Conservation (phyloP, 2,113 vertebrate species). For the Serinus canaria region DNA sequence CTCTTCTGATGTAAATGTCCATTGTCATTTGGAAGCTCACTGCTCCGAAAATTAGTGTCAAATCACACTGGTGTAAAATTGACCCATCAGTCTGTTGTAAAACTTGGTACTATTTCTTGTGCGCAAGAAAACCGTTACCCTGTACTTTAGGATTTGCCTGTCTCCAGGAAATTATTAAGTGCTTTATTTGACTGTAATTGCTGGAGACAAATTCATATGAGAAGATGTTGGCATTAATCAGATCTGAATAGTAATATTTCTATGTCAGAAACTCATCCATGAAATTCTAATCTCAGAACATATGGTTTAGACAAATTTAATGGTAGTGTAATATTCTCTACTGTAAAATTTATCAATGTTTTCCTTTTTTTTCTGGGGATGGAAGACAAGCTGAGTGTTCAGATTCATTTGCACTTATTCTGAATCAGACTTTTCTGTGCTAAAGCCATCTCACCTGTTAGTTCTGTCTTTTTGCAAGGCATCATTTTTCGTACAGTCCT, state of each 20-base stretch:
- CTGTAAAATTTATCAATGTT: not conserved
- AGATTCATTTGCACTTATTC: not conserved
- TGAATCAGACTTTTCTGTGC: not conserved
- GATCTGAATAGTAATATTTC: not conserved
- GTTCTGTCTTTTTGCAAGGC: not conserved
- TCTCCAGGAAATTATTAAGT: not conserved
- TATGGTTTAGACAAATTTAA: not conserved
- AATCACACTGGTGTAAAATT: not conserved
- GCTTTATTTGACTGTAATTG: not conserved
- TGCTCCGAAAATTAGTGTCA: not conserved
- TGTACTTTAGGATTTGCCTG: not conserved
- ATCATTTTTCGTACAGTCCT: not conserved
- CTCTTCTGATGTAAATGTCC: not conserved
- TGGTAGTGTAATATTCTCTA: not conserved
- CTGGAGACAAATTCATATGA: not conserved
- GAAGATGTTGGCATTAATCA: not conserved
- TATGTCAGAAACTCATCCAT: not conserved
- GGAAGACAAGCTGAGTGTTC: not conserved
- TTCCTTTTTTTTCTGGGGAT: not conserved
- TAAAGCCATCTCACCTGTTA: not conserved
- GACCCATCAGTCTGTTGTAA: not conserved
- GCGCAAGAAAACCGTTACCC: not conserved
- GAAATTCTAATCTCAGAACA: accelerated
- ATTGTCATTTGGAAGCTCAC: not conserved
- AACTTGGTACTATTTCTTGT: not conserved